Base-by-base conservation (phyloP, 2,797 vertebrate species). In the Lithobates pipiens region DNA sequence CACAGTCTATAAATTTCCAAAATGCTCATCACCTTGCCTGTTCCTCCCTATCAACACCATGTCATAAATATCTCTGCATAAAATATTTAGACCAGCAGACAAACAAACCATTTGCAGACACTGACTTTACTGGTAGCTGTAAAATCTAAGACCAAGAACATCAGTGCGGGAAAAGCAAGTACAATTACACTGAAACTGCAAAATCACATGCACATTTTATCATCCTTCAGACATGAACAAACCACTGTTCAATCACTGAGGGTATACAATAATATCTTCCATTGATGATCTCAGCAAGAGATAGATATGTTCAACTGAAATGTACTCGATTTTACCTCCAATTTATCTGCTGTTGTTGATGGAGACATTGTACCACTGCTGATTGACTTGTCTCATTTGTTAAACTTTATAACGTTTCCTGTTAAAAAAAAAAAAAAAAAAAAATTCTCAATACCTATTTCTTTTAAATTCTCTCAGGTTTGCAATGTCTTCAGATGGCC, bases 81-180 rank as follows among this genome's bases (percentile, higher is more conserved):
- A 81, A 81, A 86, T 82, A 86, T 86, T 80, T 81, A 81, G 72
- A 32, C 50, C 46, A 86, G 75, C 77, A 85, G 84, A 80, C 77
- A 44, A 85, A 80, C 70, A 80, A 85, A 85, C 84, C 84, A 54
- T 72, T 85, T 75, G 71, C 77, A 85, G 77, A 80, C 84, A 85
- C 71, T 11, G 61, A 85, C 67, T 80, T 80, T 80, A 85, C 77
- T 74, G 76, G 77, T 76, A 85, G 76, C 84, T 63, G 77, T 85
- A 85, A 85, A 76, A 61, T 80, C 61, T 67, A 42, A 80, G 71
- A 67, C 57, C 57, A 65, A n/a, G 39, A 75, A 76, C 63, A 69
- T 81, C 50, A 85, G 46, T 74, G 71, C 63, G 63, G 77, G 84
- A 79, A 85, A 74, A 80, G 74, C 63, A 68, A 80, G 61, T 68